Evolutionary conservation across 23 tunicate genomes (phyloP).

Genomic region (Trididemnum clinides): DNA sequence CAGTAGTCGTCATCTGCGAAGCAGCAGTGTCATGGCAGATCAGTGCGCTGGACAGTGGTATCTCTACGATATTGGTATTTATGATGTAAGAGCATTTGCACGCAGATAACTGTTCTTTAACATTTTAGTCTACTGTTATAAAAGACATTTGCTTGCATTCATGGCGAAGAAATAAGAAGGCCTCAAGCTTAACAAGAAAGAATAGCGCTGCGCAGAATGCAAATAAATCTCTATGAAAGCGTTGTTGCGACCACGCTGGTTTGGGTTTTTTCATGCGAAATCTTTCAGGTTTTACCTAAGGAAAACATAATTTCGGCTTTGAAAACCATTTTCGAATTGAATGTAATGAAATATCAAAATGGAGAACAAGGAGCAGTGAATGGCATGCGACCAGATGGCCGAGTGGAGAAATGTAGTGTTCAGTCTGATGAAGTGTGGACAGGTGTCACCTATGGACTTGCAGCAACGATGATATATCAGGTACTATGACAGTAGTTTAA

Average conservation of each 20-base stretch:
- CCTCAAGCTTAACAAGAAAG: too few species aligned
- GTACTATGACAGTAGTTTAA: too few species aligned
- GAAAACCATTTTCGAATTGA: conserved; percentile 55
- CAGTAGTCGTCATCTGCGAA: conserved; percentile 47
- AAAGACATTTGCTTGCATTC: too few species aligned
- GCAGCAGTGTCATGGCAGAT: conserved; percentile 95
- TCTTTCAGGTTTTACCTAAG: conserved; percentile 63
- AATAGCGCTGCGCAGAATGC: too few species aligned
- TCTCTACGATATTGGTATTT: conserved; percentile 60
- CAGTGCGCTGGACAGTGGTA: conserved; percentile 97
- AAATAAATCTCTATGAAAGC: too few species aligned
- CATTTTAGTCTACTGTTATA: too few species aligned
- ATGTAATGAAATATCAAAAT: conserved; percentile 57
- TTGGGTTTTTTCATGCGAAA: too few species aligned
- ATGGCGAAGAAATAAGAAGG: too few species aligned
- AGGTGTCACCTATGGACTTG: conserved; percentile 89
- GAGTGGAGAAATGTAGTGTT: conserved; percentile 76
- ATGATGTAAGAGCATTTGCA: conserved; percentile 60
- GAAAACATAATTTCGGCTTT: conserved; percentile 52
- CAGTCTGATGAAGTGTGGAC: conserved; percentile 95
- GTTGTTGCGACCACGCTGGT: too few species aligned
- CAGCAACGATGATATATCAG: conserved; percentile 85
- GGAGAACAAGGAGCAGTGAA: conserved; percentile 92
- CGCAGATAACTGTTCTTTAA: too few species aligned
- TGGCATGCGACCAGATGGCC: conserved; percentile 84